These are phyloP conservation scores for Zaprionus taronus DNA, from an alignment of 1,140 invertebrate genomes.

Conservation along the genomic window DNA sequence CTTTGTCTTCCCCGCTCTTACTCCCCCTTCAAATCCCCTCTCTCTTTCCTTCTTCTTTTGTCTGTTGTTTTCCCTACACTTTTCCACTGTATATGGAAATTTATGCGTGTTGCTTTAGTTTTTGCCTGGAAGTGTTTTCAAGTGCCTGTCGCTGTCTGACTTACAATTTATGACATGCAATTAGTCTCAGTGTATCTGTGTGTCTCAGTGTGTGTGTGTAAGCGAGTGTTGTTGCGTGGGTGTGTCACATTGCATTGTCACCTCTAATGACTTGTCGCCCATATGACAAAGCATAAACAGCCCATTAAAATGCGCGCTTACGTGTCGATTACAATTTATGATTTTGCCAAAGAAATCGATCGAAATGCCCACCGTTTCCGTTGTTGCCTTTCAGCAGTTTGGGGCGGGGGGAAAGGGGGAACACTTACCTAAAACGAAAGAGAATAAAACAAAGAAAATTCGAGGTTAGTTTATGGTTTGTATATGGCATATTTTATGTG, in stretches of 20 bases:
- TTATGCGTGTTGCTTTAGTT: slow-evolving; percentile 48
- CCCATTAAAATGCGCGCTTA: slow-evolving; percentile 66
- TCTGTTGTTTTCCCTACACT: background rate
- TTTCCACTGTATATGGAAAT: slow-evolving; percentile 44
- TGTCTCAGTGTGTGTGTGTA: slow-evolving; percentile 22
- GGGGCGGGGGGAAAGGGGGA: no score
- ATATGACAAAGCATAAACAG: slow-evolving; percentile 68
- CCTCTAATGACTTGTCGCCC: slow-evolving; percentile 74
- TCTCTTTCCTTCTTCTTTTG: background rate
- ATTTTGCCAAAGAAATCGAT: slow-evolving; percentile 29
- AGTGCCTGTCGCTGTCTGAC: slow-evolving; percentile 47
- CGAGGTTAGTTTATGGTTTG: slow-evolving; percentile 14
- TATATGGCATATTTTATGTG: slow-evolving; percentile 4
- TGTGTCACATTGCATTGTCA: slow-evolving; percentile 71
- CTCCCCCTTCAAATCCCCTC: background rate
- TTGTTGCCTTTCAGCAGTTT: background rate
- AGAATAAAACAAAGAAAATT: slow-evolving; percentile 10
- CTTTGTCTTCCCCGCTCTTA: background rate
- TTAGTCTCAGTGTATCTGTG: slow-evolving; percentile 45
- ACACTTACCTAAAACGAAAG: slow-evolving; percentile 69
- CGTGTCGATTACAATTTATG: slow-evolving; percentile 59
- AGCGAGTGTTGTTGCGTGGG: slow-evolving; percentile 18
- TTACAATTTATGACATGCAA: slow-evolving; percentile 71
- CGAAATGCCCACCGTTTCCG: background rate
- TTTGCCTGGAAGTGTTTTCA: slow-evolving; percentile 48